Evolutionary conservation across 1,140 invertebrate species (phyloP), one percentile per base, ranked within the genome.

Genomic region (Euura saliciscinereae): DNA sequence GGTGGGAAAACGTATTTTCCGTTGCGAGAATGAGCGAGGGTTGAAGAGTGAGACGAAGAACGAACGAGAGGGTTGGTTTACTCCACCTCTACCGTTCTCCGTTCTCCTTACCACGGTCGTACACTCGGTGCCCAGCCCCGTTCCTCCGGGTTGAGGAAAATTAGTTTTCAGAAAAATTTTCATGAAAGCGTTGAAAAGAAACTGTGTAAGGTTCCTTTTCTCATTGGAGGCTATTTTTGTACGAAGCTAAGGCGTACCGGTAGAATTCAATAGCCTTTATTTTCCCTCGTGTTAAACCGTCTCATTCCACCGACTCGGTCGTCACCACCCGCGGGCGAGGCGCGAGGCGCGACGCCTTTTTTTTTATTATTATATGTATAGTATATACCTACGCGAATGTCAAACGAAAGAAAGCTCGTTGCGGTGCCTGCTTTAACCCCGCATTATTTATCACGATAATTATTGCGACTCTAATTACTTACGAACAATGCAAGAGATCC

Each of bases 181-280:
- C 84, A 85, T 86, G 83, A 86, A 86, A 86, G 84, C 79, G 71
- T 59, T 85, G 84, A 84, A 85, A 85, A 79, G 80, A 83, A 84
- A 82, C 79, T 82, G 83, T 59, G 51, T 83, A 81, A 84, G 84
- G 83, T 85, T 84, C 82, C 82, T 84, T 86, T 85, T 84, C 83
- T 85, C 83, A 85, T 86, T 86, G 84, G 78, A 82, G 81, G 84
- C 82, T 85, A 84, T 85, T 86, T 85, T 86, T 84, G 81, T 86
- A 73, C 71, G 74, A 70, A 28, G 42, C 66, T 28, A 28, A 28
- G 28, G 28, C 66, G 70, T 44, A 70, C 64, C 44, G 69, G 44
- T 28, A 45, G 74, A 74, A 83, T 83, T 85, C 84, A 86, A 86
- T 86, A 82, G 84, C 81, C 80, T 86, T 86, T 86, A 86, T 86